Evolutionary conservation across 2,797 vertebrate species (phyloP).

Genomic region (Enteromius anoplus): DNA sequence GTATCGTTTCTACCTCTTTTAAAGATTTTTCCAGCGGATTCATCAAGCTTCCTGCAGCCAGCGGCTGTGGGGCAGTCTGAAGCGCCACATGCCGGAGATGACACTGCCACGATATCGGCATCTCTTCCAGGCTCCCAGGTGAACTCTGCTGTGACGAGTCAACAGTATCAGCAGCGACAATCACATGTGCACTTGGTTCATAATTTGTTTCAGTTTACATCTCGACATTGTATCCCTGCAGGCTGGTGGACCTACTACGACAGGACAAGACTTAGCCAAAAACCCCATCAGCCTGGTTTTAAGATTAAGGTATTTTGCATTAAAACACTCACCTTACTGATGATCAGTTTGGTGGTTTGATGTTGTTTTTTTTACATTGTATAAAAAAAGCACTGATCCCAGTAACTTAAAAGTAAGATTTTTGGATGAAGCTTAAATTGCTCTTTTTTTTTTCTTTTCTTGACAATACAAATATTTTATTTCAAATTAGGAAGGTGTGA

Average conservation of each 20-base stretch:
- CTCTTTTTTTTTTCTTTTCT: not conserved
- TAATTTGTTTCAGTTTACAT: not conserved
- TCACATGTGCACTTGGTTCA: not conserved
- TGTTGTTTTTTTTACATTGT: too few relatives aligned
- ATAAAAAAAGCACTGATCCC: not conserved
- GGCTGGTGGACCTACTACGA: constrained; percentile 28
- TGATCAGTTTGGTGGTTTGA: too few relatives aligned
- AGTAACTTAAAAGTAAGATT: not conserved
- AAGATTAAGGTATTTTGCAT: constrained; percentile 87
- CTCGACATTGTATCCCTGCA: constrained; percentile 24
- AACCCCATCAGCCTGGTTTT: constrained; percentile 94
- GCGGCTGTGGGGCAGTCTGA: constrained; percentile 1
- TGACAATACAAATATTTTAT: not conserved
- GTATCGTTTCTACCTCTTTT: not conserved
- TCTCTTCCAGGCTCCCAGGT: constrained; percentile 21
- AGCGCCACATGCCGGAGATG: constrained; percentile 16
- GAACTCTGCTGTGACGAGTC: constrained; percentile 2
- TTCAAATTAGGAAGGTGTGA: too few relatives aligned
- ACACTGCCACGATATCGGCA: constrained; percentile 24
- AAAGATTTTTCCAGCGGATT: constrained; percentile 19
- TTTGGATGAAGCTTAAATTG: not conserved
- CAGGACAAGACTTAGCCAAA: constrained; percentile 64
- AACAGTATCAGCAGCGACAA: not conserved
- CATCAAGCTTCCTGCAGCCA: constrained; percentile 32
- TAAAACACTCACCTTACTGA: not conserved